Base-by-base conservation (phyloP, 2,113 vertebrate genomes). In the Tylochromis polylepis region DNA sequence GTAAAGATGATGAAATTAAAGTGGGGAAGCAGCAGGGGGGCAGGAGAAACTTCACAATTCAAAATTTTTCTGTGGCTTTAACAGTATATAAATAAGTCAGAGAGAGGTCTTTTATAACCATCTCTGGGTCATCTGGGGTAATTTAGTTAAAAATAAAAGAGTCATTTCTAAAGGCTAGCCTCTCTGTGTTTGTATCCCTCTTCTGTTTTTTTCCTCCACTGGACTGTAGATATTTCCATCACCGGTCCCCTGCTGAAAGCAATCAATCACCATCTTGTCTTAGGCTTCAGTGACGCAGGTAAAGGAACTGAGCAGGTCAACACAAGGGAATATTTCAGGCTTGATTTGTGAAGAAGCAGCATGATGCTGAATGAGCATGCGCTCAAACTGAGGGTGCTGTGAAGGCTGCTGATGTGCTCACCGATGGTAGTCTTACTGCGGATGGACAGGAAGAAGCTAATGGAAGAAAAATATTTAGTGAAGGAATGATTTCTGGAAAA, bases 191-290 rank as follows among this genome's bases (percentile, higher is more conserved):
- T 92, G 75, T 90, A 77, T 84, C 81, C 75, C 65, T 31, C 79
- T 55, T 70, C 34, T 84, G 67, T 83, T 65, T 85, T 86, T 90
- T 82, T 83, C 78, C 85, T 89, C 92, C 56, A 79, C 81, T 88
- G 89, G 85, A 92, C 92, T 94, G 92, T 93, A 95, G 95, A 95
- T 96, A 95, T 96, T 57, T 96, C 94, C 94, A 94, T 95, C 95
- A 90, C 90, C 79, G 3, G 92, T 95, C 70, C 95, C 95, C 92
- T 95, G 95, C 94, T 95, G 96, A 96, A 95, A 96, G 93, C 95
- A 96, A 96, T 96, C 95, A 95, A 96, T 96, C 95, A 95, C 95
- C 91, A 93, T 95, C 94, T 96, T 95, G 94, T 96, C 94, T 95
- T 92, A 81, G 89, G 89, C 95, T 94, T 94, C 92, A 92, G 89